These are phyloP conservation scores for Orientallactaga sibirica DNA, from an alignment of 2,797 vertebrate genomes.

Conservation along the genomic window DNA sequence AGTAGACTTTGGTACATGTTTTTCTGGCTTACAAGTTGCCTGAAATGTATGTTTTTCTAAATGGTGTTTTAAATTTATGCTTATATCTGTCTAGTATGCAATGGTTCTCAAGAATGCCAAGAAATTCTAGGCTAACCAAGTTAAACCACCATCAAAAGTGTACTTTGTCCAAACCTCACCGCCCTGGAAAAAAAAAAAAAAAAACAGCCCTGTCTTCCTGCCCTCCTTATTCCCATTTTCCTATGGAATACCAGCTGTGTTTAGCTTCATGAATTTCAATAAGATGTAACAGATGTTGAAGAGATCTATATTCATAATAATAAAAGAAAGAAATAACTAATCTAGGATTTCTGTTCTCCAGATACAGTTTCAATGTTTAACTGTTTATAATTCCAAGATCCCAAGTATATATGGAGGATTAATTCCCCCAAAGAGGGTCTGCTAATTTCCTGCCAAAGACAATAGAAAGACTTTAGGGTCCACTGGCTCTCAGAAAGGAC, in stretches of 20 bases:
- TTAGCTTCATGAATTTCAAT: slow-evolving; percentile 77
- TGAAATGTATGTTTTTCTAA: slow-evolving; percentile 61
- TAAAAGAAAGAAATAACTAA: slow-evolving; percentile 51
- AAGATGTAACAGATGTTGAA: slow-evolving; percentile 62
- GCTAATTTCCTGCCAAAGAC: not conserved
- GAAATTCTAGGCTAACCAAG: slow-evolving; percentile 74
- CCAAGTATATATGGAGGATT: slow-evolving; percentile 21
- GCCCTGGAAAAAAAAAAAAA: not conserved
- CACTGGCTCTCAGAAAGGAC: not conserved
- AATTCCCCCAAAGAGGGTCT: slow-evolving; percentile 3
- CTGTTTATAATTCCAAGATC: slow-evolving; percentile 58
- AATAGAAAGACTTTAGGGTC: slow-evolving; percentile 46
- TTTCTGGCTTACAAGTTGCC: slow-evolving; percentile 27
- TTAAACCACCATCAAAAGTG: slow-evolving; percentile 72
- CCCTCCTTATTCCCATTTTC: slow-evolving; percentile 61
- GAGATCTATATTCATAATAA: slow-evolving; percentile 75
- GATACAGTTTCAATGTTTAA: slow-evolving; percentile 51
- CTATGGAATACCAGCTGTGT: slow-evolving; percentile 78
- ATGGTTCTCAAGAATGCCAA: slow-evolving; percentile 78
- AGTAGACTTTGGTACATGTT: slow-evolving; percentile 38
- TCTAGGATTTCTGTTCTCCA: slow-evolving; percentile 58
- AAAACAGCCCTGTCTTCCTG: slow-evolving; percentile 35
- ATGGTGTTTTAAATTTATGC: slow-evolving; percentile 61
- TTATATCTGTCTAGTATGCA: slow-evolving; percentile 78
- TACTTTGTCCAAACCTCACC: not conserved